Percentiles rank a stretch among this genome's conserved stretches.
Evolutionary conservation across 2,113 vertebrate genomes (phyloP).

Genomic region (Pygoscelis antarcticus): DNA sequence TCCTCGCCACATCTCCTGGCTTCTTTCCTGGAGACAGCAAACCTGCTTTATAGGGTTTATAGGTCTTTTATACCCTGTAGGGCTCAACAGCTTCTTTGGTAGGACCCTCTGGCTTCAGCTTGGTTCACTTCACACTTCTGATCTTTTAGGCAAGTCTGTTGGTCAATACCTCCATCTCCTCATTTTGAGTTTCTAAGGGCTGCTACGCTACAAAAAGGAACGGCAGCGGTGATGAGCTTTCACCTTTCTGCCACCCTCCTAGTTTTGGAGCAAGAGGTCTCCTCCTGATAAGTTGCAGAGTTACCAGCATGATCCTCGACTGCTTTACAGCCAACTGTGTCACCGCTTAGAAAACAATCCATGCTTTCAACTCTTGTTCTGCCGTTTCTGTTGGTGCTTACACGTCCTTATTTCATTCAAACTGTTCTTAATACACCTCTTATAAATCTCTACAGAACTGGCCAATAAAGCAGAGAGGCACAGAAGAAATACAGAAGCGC

Average conservation of each 20-base stretch:
- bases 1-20: background rate
- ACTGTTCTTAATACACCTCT: background rate
- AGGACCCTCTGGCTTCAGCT: background rate
- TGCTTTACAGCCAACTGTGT: background rate
- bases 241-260: background rate
- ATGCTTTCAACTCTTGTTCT: background rate
- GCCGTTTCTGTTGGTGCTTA: background rate
- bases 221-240: fast-evolving
- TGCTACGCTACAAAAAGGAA: background rate
- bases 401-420: background rate
- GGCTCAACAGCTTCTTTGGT: background rate
- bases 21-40: background rate
- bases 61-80: background rate
- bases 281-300: background rate
- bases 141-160: background rate
- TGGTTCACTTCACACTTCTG: background rate
- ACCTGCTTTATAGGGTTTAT: background rate
- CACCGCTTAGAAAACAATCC: background rate
- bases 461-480: background rate
- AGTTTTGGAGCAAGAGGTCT: background rate
- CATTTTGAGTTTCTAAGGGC: background rate
- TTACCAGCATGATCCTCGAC: background rate
- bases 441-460: background rate
- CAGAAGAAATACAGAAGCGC: background rate
- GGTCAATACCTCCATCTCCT: background rate